Percentiles rank a stretch among this genome's conserved stretches.
These are phyloP conservation scores for Isoperla grammatica DNA, from an alignment of 2,888 invertebrate species.

Conservation along the genomic window DNA sequence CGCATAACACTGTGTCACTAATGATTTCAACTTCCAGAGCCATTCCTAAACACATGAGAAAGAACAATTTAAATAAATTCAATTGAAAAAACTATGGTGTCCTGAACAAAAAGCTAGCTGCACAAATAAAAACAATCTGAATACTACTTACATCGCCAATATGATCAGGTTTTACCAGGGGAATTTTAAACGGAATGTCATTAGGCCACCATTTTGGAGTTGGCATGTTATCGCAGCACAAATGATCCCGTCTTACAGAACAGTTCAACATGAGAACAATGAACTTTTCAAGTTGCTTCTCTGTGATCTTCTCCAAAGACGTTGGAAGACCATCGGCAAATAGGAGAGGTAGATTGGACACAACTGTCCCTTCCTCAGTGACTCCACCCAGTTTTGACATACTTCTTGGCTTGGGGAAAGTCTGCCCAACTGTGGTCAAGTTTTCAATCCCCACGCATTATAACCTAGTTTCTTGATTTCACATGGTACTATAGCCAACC, in stretches of 20 bases:
- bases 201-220: constrained; percentile 68
- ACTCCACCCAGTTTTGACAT: too few species aligned
- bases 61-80: background rate
- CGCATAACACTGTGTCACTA: constrained; percentile 64
- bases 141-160: constrained; percentile 43
- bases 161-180: constrained; percentile 51
- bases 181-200: constrained; percentile 59
- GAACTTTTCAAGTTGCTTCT: constrained; percentile 59
- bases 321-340: constrained; percentile 67
- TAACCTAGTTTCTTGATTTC: too few species aligned
- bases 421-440: too few species aligned
- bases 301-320: constrained; percentile 56
- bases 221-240: constrained; percentile 42
- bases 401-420: too few species aligned
- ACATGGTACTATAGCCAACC: too few species aligned
- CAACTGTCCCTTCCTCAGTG: constrained; percentile 45
- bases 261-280: constrained; percentile 71
- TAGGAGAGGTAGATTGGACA: constrained; percentile 66
- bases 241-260: constrained; percentile 56
- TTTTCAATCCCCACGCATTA: too few species aligned
- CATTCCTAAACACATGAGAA: constrained; percentile 45
- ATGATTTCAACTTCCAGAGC: constrained; percentile 56
- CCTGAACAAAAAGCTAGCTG: too few species aligned
- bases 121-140: constrained; percentile 39
- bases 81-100: background rate